phyloP scores from a whole-genome alignment of 2,888 invertebrate species.

The Glomeris marginata region DNA sequence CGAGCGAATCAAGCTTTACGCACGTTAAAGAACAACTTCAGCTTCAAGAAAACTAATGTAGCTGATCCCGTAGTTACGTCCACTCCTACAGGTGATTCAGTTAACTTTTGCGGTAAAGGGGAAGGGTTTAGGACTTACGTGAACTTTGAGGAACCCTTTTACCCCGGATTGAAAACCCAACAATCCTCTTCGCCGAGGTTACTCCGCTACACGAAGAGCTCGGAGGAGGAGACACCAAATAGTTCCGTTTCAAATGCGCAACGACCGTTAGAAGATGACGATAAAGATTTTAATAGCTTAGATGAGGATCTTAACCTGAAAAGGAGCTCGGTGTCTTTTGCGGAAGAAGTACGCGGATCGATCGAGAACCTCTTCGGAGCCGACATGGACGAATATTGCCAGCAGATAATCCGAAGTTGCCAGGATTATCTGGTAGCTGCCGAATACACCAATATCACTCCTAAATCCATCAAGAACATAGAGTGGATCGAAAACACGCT shows the following conservation, averaged over 20 bases:
- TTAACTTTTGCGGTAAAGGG: background rate
- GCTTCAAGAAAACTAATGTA: background rate
- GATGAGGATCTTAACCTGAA: too few species aligned
- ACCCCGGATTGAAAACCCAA: too few species aligned
- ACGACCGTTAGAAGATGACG: too few species aligned
- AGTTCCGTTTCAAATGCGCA: too few species aligned
- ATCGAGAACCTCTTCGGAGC: slow-evolving; percentile 5
- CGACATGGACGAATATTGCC: slow-evolving; percentile 12
- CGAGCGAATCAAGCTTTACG: background rate
- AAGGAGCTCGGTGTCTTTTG: too few species aligned
- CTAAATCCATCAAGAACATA: slow-evolving; percentile 6
- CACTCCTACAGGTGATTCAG: background rate
- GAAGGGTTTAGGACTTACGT: too few species aligned
- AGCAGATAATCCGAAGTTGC: slow-evolving; percentile 14
- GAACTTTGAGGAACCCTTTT: too few species aligned
- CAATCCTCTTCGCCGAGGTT: too few species aligned
- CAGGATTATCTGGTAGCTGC: slow-evolving; percentile 13
- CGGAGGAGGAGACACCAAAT: too few species aligned
- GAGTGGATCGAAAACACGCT: slow-evolving; percentile 8
- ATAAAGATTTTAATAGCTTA: too few species aligned
- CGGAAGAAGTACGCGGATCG: too few species aligned
- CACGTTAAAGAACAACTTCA: background rate
- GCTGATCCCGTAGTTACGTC: background rate
- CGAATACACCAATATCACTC: slow-evolving; percentile 7
- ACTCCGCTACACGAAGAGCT: too few species aligned